Conservation (phyloP, 92 coral and sea anemone species). For the Blastomussa wellsi region DNA sequence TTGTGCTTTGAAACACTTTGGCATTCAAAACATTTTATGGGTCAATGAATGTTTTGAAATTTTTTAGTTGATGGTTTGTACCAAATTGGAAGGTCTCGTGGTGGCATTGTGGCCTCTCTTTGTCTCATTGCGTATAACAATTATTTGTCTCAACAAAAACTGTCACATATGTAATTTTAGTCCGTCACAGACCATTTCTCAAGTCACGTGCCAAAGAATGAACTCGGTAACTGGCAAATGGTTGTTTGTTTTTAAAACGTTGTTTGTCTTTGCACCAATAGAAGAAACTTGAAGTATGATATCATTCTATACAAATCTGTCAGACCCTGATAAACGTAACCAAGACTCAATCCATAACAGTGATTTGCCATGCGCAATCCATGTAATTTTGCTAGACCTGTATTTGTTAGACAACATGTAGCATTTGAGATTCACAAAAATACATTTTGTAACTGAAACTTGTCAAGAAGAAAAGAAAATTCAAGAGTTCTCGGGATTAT, state of each 20-base stretch:
- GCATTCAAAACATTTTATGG: neutral
- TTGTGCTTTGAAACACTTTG: neutral
- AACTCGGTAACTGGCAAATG: neutral
- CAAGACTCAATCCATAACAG: no score
- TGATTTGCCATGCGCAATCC: no score
- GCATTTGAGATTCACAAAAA: no score
- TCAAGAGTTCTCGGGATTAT: no score
- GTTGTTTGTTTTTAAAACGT: neutral
- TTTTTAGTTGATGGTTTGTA: neutral
- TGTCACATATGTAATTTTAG: neutral
- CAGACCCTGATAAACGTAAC: no score
- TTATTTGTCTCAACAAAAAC: neutral
- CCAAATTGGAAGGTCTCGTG: neutral
- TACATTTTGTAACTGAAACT: no score
- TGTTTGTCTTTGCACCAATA: neutral
- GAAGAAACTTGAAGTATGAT: no score
- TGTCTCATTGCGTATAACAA: neutral
- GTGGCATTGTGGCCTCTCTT: neutral
- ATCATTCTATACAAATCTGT: no score
- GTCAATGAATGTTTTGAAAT: neutral
- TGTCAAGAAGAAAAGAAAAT: no score
- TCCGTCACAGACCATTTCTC: neutral
- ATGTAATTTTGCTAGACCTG: no score
- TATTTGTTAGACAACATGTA: no score
- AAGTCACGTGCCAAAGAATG: neutral